These are phyloP conservation scores for Caenorhabditis elegans DNA, from an alignment of 1,140 invertebrate genomes.

Conservation along the genomic window DNA sequence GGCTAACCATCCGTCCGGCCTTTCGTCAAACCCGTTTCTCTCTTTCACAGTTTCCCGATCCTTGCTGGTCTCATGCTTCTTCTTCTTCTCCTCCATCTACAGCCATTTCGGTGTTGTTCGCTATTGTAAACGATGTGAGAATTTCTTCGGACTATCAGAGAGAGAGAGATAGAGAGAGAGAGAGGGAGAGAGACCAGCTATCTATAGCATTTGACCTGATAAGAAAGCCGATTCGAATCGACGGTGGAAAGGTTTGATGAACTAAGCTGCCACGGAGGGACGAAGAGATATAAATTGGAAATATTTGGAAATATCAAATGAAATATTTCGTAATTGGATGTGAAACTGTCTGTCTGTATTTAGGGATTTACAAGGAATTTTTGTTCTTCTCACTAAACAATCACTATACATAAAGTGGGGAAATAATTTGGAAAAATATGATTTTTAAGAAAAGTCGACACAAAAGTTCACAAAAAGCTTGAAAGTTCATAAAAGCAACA, in stretches of 20 bases:
- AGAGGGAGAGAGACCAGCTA: background rate
- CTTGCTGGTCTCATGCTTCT: background rate
- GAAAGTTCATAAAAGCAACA: too few species aligned
- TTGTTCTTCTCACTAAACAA: too few species aligned
- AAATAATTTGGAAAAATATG: too few species aligned
- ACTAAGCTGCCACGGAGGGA: background rate
- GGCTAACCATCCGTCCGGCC: constrained; percentile 18
- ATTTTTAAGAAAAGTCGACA: too few species aligned
- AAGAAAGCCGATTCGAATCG: background rate
- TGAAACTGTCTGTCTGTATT: too few species aligned
- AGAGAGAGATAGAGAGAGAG: background rate
- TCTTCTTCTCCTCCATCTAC: background rate
- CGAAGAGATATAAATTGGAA: too few species aligned
- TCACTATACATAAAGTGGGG: too few species aligned
- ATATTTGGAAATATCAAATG: too few species aligned
- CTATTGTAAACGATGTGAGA: constrained; percentile 30
- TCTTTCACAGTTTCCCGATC: background rate
- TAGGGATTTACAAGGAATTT: too few species aligned
- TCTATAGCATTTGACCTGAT: constrained; percentile 27
- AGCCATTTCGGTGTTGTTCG: constrained; percentile 8
- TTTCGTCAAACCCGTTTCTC: constrained; percentile 7
- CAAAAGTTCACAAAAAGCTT: too few species aligned
- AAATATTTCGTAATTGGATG: too few species aligned
- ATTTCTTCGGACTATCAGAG: background rate
- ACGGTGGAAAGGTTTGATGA: background rate